Evolutionary conservation across 1,140 invertebrate genomes (phyloP).

Genomic region (Drosophila orena): DNA sequence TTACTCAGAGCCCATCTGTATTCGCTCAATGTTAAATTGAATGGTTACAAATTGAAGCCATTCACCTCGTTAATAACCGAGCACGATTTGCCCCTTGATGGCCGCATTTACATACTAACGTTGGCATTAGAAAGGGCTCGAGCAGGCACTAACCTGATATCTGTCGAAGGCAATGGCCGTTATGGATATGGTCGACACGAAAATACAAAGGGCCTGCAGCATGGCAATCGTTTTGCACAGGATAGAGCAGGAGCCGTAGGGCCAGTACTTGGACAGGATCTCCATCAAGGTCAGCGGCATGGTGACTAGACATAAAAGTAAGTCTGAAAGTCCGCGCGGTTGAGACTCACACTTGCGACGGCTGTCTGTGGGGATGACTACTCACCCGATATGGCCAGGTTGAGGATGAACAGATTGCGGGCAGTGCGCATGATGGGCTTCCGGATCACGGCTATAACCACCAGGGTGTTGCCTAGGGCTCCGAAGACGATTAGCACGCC

Average conservation of each 20-base stretch:
- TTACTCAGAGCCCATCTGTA: conserved; percentile 41
- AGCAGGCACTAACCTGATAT: conserved; percentile 87
- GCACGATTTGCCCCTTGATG: conserved; percentile 26
- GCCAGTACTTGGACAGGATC: conserved; percentile 91
- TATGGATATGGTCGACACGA: conserved; percentile 95
- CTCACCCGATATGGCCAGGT: conserved; percentile 91
- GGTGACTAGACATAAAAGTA: conserved; percentile 93
- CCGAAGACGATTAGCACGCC: conserved; percentile 91
- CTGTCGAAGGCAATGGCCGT: conserved; percentile 94
- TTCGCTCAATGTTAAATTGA: conserved; percentile 16
- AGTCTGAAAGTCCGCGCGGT: conserved; percentile 85
- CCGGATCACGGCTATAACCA: conserved; percentile 90
- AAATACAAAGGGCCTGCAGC: conserved; percentile 94
- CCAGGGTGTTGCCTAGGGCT: conserved; percentile 91
- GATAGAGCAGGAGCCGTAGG: conserved; percentile 88
- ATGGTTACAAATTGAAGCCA: conserved; percentile 39
- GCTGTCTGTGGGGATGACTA: not conserved
- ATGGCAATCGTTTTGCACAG: conserved; percentile 93
- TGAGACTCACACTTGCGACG: conserved; percentile 5
- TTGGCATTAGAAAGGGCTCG: not conserved
- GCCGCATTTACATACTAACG: conserved; percentile 27
- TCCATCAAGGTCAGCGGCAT: conserved; percentile 94
- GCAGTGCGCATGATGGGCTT: conserved; percentile 94
- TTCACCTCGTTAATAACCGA: conserved; percentile 36
- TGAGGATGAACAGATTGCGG: conserved; percentile 95